Evolutionary conservation across 2,888 invertebrate species (phyloP).

Genomic region (Lycaena phlaeas): DNA sequence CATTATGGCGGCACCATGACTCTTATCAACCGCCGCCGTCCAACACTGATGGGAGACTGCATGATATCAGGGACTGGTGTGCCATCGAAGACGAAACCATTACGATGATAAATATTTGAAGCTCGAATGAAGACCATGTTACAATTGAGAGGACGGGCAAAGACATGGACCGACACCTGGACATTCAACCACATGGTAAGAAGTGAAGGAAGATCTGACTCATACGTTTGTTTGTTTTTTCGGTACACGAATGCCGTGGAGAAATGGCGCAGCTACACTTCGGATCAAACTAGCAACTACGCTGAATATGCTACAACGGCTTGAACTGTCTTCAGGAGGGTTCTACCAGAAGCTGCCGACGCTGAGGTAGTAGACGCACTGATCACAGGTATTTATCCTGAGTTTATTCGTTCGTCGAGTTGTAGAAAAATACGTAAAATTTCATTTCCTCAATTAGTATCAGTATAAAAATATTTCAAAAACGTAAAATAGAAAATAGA

Average conservation of each 20-base stretch:
- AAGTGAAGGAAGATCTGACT: constrained; percentile 16
- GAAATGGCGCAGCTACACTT: no score
- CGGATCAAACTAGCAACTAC: constrained; percentile 14
- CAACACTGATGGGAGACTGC: no score
- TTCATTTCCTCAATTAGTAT: no score
- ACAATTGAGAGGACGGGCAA: constrained; percentile 17
- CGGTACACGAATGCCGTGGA: constrained; percentile 14
- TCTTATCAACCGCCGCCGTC: no score
- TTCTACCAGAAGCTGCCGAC: no score
- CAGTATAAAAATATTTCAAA: no score
- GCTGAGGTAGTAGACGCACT: no score
- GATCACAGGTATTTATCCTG: no score
- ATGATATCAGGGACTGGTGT: not conserved
- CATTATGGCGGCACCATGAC: not conserved
- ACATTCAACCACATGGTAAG: constrained; percentile 16
- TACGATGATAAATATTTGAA: constrained; percentile 5
- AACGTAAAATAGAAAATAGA: no score
- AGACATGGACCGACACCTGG: constrained; percentile 20
- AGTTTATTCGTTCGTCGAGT: no score
- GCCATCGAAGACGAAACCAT: not conserved
- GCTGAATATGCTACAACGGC: constrained; percentile 17
- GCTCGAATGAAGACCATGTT: constrained; percentile 19
- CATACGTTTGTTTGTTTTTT: constrained; percentile 17
- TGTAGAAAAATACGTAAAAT: no score
- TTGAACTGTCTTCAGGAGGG: constrained; percentile 15